Evolutionary conservation across 1,140 invertebrate species (phyloP).

Genomic region (Magallana gigas): DNA sequence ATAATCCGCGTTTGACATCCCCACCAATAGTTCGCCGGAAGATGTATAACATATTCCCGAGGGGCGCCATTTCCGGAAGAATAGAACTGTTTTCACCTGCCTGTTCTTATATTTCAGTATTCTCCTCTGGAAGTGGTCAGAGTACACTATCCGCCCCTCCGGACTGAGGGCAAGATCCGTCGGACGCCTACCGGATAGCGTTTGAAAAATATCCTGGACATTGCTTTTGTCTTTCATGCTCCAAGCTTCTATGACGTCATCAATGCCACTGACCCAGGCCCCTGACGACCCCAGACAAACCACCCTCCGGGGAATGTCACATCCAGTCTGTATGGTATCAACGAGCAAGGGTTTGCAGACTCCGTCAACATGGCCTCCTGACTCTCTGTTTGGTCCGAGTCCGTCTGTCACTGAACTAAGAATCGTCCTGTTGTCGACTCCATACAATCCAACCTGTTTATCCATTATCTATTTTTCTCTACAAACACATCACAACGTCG

Average conservation of each 20-base stretch:
- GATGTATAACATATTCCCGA: conserved; percentile 11
- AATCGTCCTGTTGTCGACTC: too few relatives aligned
- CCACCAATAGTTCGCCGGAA: background rate
- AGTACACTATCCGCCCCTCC: background rate
- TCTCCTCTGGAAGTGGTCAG: background rate
- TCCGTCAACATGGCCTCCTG: too few relatives aligned
- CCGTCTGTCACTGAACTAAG: too few relatives aligned
- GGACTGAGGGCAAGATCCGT: background rate
- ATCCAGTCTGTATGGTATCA: background rate
- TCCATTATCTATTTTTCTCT: too few relatives aligned
- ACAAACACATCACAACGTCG: too few relatives aligned
- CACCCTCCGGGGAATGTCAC: background rate
- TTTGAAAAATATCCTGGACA: background rate
- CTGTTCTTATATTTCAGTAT: background rate
- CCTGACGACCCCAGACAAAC: background rate
- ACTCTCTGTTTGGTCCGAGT: too few relatives aligned
- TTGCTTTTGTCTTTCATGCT: background rate
- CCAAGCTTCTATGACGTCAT: conserved; percentile 8
- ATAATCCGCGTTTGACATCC: background rate
- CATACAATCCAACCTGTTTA: too few relatives aligned
- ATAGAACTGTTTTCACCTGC: background rate
- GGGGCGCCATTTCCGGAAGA: background rate
- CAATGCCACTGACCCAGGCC: background rate
- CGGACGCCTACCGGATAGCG: background rate
- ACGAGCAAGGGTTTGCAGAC: background rate